Conservation (phyloP, 2,797 vertebrate species). For the Aotus griseimembra region DNA sequence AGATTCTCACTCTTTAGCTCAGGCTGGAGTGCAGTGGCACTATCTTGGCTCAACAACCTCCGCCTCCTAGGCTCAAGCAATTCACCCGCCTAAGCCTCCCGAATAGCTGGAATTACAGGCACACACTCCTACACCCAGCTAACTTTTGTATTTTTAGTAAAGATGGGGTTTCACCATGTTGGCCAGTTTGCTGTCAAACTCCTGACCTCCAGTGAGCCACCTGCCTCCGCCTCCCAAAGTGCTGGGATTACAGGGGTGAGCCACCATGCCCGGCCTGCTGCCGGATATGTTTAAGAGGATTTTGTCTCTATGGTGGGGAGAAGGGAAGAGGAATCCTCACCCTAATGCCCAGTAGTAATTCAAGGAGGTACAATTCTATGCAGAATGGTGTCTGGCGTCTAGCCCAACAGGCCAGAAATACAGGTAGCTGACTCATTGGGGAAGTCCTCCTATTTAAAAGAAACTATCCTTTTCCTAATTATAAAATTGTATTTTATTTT, state of each 20-base stretch:
- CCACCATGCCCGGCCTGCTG: accelerated
- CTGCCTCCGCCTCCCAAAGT: too few species aligned
- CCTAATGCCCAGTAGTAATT: neutral
- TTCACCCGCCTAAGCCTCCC: too few species aligned
- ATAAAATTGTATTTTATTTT: neutral
- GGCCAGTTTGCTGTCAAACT: too few species aligned
- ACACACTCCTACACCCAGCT: too few species aligned
- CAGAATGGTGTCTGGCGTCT: neutral
- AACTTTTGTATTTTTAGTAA: too few species aligned
- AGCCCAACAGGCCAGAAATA: neutral
- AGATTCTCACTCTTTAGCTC: too few species aligned
- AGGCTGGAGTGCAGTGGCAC: too few species aligned
- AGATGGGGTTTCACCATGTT: too few species aligned
- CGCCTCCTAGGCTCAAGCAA: accelerated
- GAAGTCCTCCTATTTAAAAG: neutral
- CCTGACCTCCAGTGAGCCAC: too few species aligned
- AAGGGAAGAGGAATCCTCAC: neutral
- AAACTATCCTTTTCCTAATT: neutral
- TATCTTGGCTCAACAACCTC: too few species aligned
- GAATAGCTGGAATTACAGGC: too few species aligned
- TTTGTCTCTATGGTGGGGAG: neutral
- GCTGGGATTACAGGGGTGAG: too few species aligned
- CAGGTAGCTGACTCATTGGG: neutral
- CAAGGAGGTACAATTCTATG: neutral
- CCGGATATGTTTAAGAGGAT: neutral